A percentile compares a stretch with the other conserved stretches of the same genome.
phyloP scores from a whole-genome alignment of 2,888 invertebrate species.

The Lasius platythorax region DNA sequence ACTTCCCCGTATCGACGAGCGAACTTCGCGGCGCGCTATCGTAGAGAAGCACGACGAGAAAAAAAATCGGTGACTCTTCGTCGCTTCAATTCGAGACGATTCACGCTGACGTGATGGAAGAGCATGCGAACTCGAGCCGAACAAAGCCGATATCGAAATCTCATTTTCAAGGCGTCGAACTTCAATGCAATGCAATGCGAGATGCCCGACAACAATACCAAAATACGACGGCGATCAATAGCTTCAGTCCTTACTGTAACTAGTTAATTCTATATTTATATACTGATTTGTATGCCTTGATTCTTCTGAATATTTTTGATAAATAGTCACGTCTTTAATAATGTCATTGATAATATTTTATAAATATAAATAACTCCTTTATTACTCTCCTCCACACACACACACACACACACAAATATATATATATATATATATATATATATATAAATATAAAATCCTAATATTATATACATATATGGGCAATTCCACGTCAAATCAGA shows the following conservation, averaged over 20 bases:
- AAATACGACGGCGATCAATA: constrained; percentile 40
- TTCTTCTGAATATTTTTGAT: neutral
- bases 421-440: neutral
- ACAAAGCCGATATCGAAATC: constrained; percentile 54
- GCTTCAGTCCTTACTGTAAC: neutral
- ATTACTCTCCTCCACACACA: neutral
- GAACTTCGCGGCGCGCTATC: constrained; percentile 29
- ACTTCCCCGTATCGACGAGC: constrained; percentile 39
- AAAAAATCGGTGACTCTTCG: constrained; percentile 45
- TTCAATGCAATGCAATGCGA: constrained; percentile 8
- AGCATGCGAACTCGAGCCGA: constrained; percentile 32
- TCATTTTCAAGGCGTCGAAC: constrained; percentile 46
- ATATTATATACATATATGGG: neutral
- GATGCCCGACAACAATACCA: constrained; percentile 31
- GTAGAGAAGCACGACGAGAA: constrained; percentile 18
- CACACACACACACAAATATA: neutral
- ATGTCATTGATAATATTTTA: neutral
- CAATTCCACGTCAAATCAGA: no score
- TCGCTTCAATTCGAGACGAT: constrained; percentile 44
- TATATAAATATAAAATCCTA: neutral
- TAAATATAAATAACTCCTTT: neutral
- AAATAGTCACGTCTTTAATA: neutral
- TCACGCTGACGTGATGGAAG: constrained; percentile 43
- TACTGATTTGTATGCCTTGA: neutral
- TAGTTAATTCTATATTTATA: neutral